Evolutionary conservation across 2,888 invertebrate genomes (phyloP), one percentile per base, ranked within the genome.

Genomic region (Rhynchonema sp.): DNA sequence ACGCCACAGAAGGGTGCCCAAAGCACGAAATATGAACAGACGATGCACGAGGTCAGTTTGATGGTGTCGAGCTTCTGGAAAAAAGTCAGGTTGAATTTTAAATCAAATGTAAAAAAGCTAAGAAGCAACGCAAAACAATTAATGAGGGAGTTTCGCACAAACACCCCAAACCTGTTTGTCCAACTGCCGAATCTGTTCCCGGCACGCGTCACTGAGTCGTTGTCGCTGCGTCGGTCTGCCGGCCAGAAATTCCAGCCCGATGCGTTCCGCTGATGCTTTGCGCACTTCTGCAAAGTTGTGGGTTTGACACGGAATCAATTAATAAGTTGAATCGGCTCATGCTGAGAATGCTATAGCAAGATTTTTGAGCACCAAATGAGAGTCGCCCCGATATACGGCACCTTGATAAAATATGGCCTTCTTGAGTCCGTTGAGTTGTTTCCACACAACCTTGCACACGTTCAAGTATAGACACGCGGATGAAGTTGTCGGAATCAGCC

Each of bases 11-110:
- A 84, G 1, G 84, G 84, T 56, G 80, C 79, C 68, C 83, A 83
- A 66, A 84, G 83, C 55, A 81, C 72, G 53, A 83, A 79, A 72
- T 84, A 84, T 70, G 83, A 81, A 28, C 80, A 66, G 29, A 79
- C 75, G 13, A 79, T 78, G 0, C 75, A 73, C 58, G 69, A 62
- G 2, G 79, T 79, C 60, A 79, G 66, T 61, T 77, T 76, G 3
- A 79, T 70, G 3, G 77, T 77, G 64, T 76, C 77, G n/a, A 76
- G 70, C 28, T 54, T 54, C 54, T 54, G 54, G 63, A 65, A 61
- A n/a, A n/a, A n/a, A n/a, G n/a, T n/a, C n/a, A n/a, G n/a, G n/a
- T n/a, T n/a, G n/a, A n/a, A n/a, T n/a, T n/a, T n/a, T n/a, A n/a
- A n/a, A n/a, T n/a, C n/a, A n/a, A n/a, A n/a, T n/a, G n/a, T n/a